These are phyloP conservation scores for Caenorhabditis sp. DNA, from an alignment of 2,888 invertebrate genomes.

Conservation along the genomic window DNA sequence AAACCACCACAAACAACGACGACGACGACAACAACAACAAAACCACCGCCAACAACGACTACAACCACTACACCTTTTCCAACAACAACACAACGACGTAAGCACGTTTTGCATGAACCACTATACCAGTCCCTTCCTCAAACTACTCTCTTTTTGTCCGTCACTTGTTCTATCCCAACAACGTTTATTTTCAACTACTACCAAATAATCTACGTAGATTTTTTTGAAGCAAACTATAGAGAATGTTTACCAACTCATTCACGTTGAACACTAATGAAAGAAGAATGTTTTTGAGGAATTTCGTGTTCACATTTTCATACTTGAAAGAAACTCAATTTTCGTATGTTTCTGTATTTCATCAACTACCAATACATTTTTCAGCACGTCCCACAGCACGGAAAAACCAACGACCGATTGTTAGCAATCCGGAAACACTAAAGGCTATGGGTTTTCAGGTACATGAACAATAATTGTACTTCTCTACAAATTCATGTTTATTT, in stretches of 20 bases:
- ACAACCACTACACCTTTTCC: slow-evolving; percentile 20
- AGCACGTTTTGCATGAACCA: too few species aligned
- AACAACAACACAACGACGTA: not conserved
- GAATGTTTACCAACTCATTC: too few species aligned
- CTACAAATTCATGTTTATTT: not conserved
- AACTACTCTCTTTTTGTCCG: not conserved
- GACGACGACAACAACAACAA: slow-evolving; percentile 16
- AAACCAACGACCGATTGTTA: slow-evolving; percentile 52
- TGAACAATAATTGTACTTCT: not conserved
- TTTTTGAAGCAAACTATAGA: too few species aligned
- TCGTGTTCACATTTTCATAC: too few species aligned
- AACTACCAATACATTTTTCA: too few species aligned
- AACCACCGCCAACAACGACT: slow-evolving; percentile 14
- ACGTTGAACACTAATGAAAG: too few species aligned
- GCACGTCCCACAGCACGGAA: slow-evolving; percentile 27
- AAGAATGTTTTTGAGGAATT: too few species aligned
- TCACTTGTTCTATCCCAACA: too few species aligned
- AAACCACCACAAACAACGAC: slow-evolving; percentile 17
- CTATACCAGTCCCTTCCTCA: not conserved
- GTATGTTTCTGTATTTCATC: too few species aligned
- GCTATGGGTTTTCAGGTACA: slow-evolving; percentile 58
- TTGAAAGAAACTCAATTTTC: too few species aligned
- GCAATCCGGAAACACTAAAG: slow-evolving; percentile 57
- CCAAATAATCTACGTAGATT: too few species aligned
- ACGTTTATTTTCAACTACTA: too few species aligned